Conservation (phyloP, 1,140 invertebrate genomes). For the Grapholita molesta region DNA sequence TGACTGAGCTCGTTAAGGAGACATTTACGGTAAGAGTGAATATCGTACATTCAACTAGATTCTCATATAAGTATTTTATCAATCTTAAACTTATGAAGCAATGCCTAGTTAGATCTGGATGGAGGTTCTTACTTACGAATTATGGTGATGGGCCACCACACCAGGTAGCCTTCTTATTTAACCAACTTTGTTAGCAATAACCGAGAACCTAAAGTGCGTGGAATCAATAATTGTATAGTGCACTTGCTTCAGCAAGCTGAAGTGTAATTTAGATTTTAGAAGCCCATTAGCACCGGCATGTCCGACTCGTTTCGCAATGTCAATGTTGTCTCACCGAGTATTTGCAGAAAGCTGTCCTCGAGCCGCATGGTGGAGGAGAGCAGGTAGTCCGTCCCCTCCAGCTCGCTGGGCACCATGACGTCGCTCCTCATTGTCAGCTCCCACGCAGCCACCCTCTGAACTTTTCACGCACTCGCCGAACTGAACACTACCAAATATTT, state of each 20-base stretch:
- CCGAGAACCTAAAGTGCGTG: not conserved
- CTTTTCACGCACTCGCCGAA: not conserved
- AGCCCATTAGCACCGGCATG: not conserved
- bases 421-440: slow-evolving; percentile 71
- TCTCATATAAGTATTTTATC: too few species aligned
- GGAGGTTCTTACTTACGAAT: too few species aligned
- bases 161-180: too few species aligned
- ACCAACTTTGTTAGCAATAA: not conserved
- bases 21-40: too few species aligned
- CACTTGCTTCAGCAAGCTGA: not conserved
- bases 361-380: slow-evolving; percentile 79
- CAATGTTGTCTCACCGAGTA: slow-evolving; percentile 71
- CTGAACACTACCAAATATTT: not conserved
- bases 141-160: too few species aligned
- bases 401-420: slow-evolving; percentile 74
- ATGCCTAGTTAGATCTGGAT: too few species aligned
- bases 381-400: slow-evolving; percentile 80
- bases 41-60: too few species aligned
- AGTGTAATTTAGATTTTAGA: not conserved
- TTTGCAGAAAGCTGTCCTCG: slow-evolving; percentile 79
- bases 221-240: not conserved
- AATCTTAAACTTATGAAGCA: too few species aligned
- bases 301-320: not conserved
- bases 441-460: not conserved
- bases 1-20: not conserved